phyloP scores from a whole-genome alignment of 2,797 vertebrate species.

The Darevskia mixta region DNA sequence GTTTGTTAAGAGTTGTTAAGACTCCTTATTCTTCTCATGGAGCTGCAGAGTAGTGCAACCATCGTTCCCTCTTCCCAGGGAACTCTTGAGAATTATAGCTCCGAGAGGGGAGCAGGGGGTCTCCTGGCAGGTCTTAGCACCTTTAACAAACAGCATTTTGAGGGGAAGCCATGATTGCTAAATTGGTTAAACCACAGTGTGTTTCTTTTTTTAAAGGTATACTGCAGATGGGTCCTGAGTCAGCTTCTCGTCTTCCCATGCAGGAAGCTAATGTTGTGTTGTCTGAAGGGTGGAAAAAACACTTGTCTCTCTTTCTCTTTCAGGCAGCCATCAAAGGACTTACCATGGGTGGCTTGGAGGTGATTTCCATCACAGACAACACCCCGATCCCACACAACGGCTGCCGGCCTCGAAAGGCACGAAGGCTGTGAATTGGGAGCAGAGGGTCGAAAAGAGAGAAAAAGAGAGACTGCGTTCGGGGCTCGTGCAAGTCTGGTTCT shows the following conservation, averaged over 20 bases:
- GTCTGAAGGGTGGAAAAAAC: neutral
- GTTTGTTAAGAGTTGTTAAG: no score
- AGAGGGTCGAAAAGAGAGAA: neutral
- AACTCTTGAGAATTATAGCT: no score
- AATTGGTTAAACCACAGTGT: no score
- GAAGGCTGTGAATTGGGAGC: slow-evolving; percentile 77
- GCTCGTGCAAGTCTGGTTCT: neutral
- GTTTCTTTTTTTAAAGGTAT: no score
- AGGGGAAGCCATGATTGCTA: no score
- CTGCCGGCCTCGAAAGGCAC: slow-evolving; percentile 93
- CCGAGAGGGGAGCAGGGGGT: no score
- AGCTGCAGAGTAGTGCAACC: no score
- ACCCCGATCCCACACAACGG: slow-evolving; percentile 96
- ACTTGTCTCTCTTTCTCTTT: slow-evolving; percentile 35
- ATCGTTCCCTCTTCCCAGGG: no score
- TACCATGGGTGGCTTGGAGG: slow-evolving; percentile 92
- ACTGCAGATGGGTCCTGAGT: no score
- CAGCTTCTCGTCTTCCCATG: neutral
- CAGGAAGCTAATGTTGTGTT: neutral
- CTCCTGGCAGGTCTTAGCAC: no score
- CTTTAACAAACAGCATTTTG: no score
- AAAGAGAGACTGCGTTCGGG: neutral
- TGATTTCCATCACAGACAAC: slow-evolving; percentile 96
- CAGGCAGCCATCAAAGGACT: slow-evolving; percentile 94
- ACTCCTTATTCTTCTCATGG: no score